Evolutionary conservation across 2,888 invertebrate genomes (phyloP), one percentile per base, ranked within the genome.

Genomic region (Orchesella flavescens): DNA sequence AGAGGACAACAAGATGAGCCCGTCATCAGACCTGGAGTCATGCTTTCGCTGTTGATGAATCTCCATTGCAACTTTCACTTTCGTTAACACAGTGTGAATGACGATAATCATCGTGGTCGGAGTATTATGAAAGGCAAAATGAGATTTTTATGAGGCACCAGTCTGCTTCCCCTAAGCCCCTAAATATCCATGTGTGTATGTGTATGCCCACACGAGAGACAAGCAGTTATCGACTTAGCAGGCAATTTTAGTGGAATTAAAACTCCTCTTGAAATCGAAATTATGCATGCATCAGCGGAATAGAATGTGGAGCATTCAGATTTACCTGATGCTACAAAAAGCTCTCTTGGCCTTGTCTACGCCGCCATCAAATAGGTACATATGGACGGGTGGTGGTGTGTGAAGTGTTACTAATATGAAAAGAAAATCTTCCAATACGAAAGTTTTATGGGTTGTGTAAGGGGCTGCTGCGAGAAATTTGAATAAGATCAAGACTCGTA

Each of bases 161-260:
- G 3, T 19, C 2, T 24, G 21, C 65, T 49, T 19, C 10, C 55
- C n/a, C n/a, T 19, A 19, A 57, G 57, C 10, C 57, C 19, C 43
- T 65, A 61, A 21, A 15, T n/a, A 24, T 44, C 9, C n/a, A 57
- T 24, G 57, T 17, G 12, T 17, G 46, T 23, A 74, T 19, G 15
- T 23, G 44, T 13, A 15, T 23, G 34, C 17, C 24, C 59, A 46
- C 59, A 46, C 34, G 34, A 34, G 46, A 15, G 43, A 34, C 19
- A 34, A 19, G 46, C 66, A 66, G 19, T 57, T 57, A 57, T 57
- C 57, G 57, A 57, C 57, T 57, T 21, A 63, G 34, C 3, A 24
- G 75, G 59, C 65, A 65, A 65, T 43, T 65, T 65, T 34, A 75
- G 65, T 59, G 53, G 65, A 75, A 75, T 75, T 75, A 75, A 75